These are phyloP conservation scores for Muschampia plurimacula DNA, from an alignment of 2,888 invertebrate species.

Conservation along the genomic window DNA sequence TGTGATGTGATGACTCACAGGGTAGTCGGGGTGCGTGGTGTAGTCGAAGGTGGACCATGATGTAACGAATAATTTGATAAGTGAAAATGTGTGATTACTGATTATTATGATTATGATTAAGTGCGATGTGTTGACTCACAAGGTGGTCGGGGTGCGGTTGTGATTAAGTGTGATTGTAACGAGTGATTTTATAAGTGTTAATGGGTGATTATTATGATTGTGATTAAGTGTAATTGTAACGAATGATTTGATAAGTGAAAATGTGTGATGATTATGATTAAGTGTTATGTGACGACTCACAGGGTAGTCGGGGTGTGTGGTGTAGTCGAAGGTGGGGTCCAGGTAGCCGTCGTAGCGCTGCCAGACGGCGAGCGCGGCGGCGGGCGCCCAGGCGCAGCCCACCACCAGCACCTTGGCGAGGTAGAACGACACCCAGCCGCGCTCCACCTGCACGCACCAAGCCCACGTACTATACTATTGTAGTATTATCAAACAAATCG, in stretches of 20 bases:
- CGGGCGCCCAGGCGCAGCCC: slow-evolving; percentile 94
- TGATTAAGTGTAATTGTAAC: no score
- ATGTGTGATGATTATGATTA: no score
- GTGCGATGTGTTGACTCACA: no score
- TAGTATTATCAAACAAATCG: no score
- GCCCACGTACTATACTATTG: background rate
- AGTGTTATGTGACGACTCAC: slow-evolving; percentile 78
- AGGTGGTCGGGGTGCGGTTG: no score
- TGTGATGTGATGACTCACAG: slow-evolving; percentile 83
- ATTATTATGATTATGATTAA: no score
- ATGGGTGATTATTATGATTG: no score
- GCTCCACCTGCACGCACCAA: slow-evolving; percentile 90
- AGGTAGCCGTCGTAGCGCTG: slow-evolving; percentile 94
- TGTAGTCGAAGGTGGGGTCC: slow-evolving; percentile 97
- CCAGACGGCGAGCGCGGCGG: slow-evolving; percentile 95
- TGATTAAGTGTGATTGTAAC: slow-evolving; percentile 60
- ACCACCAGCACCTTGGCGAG: slow-evolving; percentile 95
- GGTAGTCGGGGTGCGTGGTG: slow-evolving; percentile 92
- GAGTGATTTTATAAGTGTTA: no score
- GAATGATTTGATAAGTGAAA: no score
- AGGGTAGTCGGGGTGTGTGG: slow-evolving; percentile 93
- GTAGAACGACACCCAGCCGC: slow-evolving; percentile 94
- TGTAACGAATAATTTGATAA: no score
- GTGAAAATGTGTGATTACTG: no score
- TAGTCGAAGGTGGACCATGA: slow-evolving; percentile 98